Base-by-base conservation (phyloP, 1,140 invertebrate genomes). In the Diorhabda sublineata region DNA sequence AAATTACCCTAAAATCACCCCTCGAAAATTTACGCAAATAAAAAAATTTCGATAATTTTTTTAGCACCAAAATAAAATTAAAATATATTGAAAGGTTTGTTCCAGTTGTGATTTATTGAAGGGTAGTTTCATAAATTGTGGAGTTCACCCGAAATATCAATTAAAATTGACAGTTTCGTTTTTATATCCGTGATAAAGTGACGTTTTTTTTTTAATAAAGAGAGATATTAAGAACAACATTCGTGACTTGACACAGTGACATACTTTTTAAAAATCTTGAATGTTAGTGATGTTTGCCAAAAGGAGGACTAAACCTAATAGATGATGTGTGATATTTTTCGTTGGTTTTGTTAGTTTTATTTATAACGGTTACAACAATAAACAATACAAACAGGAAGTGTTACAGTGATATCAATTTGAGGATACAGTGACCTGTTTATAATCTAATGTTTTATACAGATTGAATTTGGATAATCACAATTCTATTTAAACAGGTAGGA, bases 191-290 rank as follows among this genome's bases (percentile, higher is more conserved):
- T 26, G 26, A 26, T 26, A 26, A 26, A 26, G 26, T 26, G 26
- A 26, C 26, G 26, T 26, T 26, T 26, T 26, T 26, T 26, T 26
- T 26, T 26, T 1, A 26, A 26, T 26, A 26, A 45, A n/a, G 2
- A 42, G 42, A 6, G 61, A 41, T 43, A 11, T 47, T 11, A 61
- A 41, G 59, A 42, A 42, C 59, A 61, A 8, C 42, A 6, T 8
- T 61, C 11, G 6, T 61, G 6, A 11, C 6, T 42, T 77, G 75
- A 77, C 76, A 77, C 69, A 67, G 60, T 72, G 72, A 77, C 74
- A 76, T 64, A 77, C 74, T 77, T 75, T 68, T 52, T 66, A 60
- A 61, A 26, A 58, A 43, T 52, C 45, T 60, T 64, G 45, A 44
- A 67, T 59, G 61, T 62, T 64, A 67, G 69, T 70, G 71, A 75